A percentile compares a stretch with the other conserved stretches of the same genome.
phyloP scores from a whole-genome alignment of 2,113 vertebrate species.

The Pelmatolapia mariae region DNA sequence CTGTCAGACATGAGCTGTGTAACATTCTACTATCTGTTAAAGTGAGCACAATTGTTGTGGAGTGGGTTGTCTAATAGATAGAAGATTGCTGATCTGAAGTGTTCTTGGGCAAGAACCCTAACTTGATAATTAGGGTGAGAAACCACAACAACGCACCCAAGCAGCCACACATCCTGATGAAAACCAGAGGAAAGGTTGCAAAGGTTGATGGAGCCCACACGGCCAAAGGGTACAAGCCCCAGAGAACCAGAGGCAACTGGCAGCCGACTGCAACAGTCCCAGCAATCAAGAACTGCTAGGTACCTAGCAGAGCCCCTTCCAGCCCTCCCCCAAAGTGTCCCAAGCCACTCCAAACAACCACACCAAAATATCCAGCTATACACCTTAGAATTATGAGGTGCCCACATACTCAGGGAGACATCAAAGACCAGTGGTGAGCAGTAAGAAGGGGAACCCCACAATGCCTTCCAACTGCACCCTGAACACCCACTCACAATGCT shows the following conservation, averaged over 20 bases:
- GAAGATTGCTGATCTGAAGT: neutral
- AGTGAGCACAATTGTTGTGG: neutral
- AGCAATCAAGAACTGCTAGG: neutral
- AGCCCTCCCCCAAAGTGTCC: neutral
- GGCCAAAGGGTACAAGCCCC: neutral
- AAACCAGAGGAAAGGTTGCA: neutral
- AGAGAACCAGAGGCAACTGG: neutral
- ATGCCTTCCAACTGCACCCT: neutral
- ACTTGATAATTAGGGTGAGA: neutral
- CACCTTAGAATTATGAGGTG: neutral
- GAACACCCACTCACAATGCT: neutral
- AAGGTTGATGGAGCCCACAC: neutral
- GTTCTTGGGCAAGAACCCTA: neutral
- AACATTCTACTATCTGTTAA: neutral
- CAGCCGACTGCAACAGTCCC: neutral
- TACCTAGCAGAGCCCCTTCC: neutral
- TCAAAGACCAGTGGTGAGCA: neutral
- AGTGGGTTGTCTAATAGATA: neutral
- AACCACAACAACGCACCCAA: accelerated
- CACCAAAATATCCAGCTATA: neutral
- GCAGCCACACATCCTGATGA: neutral
- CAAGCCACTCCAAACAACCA: neutral
- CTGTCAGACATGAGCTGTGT: neutral
- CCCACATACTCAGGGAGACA: neutral
- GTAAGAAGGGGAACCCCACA: neutral